Conservation (phyloP, 2,888 invertebrate species). For the Rhogogaster chlorosoma region DNA sequence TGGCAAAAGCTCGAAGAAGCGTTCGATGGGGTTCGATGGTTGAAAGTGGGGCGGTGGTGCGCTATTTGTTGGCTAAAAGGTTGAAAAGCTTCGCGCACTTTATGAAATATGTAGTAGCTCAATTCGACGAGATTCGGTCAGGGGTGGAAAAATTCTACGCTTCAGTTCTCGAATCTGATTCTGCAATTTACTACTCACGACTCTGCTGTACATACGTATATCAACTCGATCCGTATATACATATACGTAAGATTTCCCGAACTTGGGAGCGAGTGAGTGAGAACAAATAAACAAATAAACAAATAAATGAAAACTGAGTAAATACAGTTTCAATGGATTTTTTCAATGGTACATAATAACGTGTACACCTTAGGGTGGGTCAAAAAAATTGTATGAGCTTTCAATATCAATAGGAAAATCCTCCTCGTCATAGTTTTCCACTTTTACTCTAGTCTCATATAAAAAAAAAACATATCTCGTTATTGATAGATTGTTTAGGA, state of each 20-base stretch:
- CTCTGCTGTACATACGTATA: neutral
- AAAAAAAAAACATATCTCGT: no score
- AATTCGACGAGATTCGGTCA: slow-evolving; percentile 29
- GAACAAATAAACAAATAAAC: neutral
- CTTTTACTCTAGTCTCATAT: no score
- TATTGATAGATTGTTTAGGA: no score
- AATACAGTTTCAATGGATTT: neutral
- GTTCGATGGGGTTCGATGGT: slow-evolving; percentile 11
- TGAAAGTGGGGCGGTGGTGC: neutral
- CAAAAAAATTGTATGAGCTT: no score
- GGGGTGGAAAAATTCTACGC: slow-evolving; percentile 47
- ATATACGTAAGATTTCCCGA: neutral
- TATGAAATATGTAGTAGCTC: slow-evolving; percentile 51
- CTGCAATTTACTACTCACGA: slow-evolving; percentile 42
- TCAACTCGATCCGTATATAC: neutral
- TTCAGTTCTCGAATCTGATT: slow-evolving; percentile 43
- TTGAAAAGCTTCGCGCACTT: slow-evolving; percentile 39
- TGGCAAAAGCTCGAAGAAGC: slow-evolving; percentile 19
- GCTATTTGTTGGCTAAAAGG: slow-evolving; percentile 46
- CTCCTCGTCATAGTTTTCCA: no score
- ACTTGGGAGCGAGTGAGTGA: neutral
- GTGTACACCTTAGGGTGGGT: no score
- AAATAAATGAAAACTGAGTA: neutral
- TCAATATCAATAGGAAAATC: neutral
- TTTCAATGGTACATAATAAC: neutral